These are phyloP conservation scores for Balearica regulorum DNA, from an alignment of 2,797 vertebrate species.

Conservation along the genomic window DNA sequence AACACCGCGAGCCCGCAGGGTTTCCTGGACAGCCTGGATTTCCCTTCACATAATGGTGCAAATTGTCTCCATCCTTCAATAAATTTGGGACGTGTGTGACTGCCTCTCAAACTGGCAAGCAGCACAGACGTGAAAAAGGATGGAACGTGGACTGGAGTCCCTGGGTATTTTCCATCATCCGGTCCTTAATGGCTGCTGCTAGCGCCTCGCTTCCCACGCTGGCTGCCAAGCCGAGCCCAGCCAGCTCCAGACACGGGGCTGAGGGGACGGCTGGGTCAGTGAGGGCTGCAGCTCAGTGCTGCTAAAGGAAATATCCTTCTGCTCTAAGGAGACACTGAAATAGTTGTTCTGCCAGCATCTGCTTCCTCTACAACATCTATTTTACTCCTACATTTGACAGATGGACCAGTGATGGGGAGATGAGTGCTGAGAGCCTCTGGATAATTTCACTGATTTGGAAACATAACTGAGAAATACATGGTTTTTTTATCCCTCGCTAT, in stretches of 20 bases:
- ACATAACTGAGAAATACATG: neutral
- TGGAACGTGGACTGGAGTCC: neutral
- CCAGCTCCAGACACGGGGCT: neutral
- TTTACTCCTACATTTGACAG: conserved; percentile 26
- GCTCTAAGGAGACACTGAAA: neutral
- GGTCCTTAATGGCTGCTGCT: neutral
- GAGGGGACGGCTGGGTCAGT: neutral
- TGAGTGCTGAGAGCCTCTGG: neutral
- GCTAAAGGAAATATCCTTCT: neutral
- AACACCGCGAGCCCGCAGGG: neutral
- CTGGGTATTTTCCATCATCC: conserved; percentile 57
- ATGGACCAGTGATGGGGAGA: neutral
- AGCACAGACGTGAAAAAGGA: neutral
- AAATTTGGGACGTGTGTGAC: neutral
- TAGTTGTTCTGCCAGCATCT: neutral
- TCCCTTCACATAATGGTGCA: neutral
- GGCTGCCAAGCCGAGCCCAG: conserved; percentile 39
- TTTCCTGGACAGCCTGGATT: neutral
- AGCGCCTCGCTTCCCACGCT: conserved; percentile 40
- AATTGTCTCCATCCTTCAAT: conserved; percentile 1
- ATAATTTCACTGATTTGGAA: conserved; percentile 21
- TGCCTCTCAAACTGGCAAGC: neutral
- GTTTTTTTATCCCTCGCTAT: conserved; percentile 21
- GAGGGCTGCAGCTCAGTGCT: neutral
- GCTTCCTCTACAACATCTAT: neutral